Conservation (phyloP, 1,140 invertebrate species). For the Temnothorax longispinosus region DNA sequence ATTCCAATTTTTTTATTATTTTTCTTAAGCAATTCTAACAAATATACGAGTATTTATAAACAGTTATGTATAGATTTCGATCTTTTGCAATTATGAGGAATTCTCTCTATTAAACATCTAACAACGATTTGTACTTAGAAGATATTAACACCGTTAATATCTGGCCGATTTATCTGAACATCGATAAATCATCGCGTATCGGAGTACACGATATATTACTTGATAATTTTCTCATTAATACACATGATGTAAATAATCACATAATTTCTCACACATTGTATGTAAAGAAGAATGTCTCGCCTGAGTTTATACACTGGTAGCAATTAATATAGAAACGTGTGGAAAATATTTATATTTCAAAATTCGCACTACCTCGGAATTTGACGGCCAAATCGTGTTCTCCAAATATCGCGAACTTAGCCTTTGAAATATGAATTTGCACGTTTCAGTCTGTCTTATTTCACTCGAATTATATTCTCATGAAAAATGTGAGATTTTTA, state of each 20-base stretch:
- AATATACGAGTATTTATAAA: constrained; percentile 7
- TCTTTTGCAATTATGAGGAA: not conserved
- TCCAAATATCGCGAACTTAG: not conserved
- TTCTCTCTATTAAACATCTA: constrained; percentile 31
- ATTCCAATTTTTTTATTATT: not conserved
- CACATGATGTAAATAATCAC: not conserved
- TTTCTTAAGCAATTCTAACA: not conserved
- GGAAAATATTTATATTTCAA: not conserved
- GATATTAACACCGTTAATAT: constrained; percentile 31
- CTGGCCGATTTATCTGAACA: not conserved
- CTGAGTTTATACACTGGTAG: not conserved
- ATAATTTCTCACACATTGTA: not conserved
- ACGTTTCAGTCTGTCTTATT: not conserved
- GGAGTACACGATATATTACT: not conserved
- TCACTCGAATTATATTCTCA: not conserved
- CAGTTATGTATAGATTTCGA: not conserved
- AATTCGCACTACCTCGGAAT: not conserved
- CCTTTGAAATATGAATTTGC: not conserved
- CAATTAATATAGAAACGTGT: not conserved
- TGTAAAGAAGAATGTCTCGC: constrained; percentile 5
- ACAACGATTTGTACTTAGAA: constrained; percentile 12
- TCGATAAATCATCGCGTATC: not conserved
- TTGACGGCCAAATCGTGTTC: not conserved
- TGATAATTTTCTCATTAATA: not conserved
- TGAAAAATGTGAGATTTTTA: not conserved